A percentile compares a stretch with the other conserved stretches of the same genome.
phyloP scores from a whole-genome alignment of 2,797 vertebrate genomes.

The Megaceryle alcyon region DNA sequence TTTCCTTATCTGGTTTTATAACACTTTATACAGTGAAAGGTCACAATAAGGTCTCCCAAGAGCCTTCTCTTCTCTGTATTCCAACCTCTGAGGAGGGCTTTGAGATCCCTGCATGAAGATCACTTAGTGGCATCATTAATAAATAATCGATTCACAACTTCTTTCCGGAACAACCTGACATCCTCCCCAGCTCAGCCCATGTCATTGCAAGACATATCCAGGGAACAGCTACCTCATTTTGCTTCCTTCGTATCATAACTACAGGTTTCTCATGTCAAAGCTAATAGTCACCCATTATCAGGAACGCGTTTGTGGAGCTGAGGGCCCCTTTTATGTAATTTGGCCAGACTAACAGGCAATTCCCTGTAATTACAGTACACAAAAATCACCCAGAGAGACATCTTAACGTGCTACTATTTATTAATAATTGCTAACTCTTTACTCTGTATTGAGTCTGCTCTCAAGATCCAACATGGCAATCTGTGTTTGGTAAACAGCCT shows the following conservation, averaged over 20 bases:
- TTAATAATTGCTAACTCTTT: constrained; percentile 28
- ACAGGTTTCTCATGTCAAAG: not conserved
- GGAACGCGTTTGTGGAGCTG: not conserved
- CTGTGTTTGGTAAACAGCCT: not conserved
- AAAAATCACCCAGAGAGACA: constrained; percentile 51
- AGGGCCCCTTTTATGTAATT: constrained; percentile 19
- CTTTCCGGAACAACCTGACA: not conserved
- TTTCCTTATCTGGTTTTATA: not conserved
- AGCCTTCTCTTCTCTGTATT: not conserved
- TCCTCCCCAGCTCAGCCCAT: not conserved
- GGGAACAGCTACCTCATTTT: not conserved
- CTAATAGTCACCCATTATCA: not conserved
- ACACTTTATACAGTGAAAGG: not conserved
- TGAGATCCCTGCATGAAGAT: not conserved
- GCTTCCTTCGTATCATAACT: not conserved
- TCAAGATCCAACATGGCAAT: not conserved
- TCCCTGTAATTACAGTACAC: constrained; percentile 41
- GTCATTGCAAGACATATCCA: not conserved
- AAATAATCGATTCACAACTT: not conserved
- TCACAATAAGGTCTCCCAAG: not conserved
- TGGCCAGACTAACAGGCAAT: constrained; percentile 22
- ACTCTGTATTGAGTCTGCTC: not conserved
- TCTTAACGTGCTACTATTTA: constrained; percentile 33
- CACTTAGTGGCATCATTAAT: not conserved
- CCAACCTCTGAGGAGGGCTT: not conserved